Conservation (phyloP, 2,113 vertebrate species). For the Apeltes quadracus region DNA sequence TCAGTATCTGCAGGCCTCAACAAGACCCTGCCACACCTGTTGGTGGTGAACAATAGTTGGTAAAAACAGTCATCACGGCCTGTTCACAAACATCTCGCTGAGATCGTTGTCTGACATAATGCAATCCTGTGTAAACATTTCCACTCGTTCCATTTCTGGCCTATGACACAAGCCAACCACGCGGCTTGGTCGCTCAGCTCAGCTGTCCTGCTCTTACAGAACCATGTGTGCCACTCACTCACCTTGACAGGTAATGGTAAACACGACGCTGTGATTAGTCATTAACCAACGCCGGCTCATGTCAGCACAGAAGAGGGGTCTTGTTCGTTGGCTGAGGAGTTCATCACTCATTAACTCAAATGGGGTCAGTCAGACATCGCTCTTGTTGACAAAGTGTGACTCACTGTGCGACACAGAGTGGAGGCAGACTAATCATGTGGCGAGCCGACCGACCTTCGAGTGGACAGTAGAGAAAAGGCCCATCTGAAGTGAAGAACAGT, state of each 20-base stretch:
- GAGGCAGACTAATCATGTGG: slow-evolving; percentile 48
- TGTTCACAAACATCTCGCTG: slow-evolving; percentile 35
- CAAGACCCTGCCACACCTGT: slow-evolving; percentile 66
- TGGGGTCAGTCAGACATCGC: slow-evolving; percentile 60
- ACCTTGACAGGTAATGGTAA: slow-evolving; percentile 64
- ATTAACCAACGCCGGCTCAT: slow-evolving; percentile 64
- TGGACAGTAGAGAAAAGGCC: slow-evolving; percentile 44
- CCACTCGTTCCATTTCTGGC: slow-evolving; percentile 54
- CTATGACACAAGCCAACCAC: slow-evolving; percentile 55
- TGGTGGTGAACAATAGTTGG: slow-evolving; percentile 49
- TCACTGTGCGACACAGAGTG: slow-evolving; percentile 63
- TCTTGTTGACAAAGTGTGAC: slow-evolving; percentile 74
- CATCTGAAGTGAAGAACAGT: slow-evolving; percentile 35
- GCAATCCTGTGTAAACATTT: slow-evolving; percentile 60
- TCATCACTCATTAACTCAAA: slow-evolving; percentile 78
- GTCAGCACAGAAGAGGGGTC: slow-evolving; percentile 50
- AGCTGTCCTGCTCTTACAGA: slow-evolving; percentile 34
- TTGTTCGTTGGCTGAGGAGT: slow-evolving; percentile 61
- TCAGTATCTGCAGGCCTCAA: slow-evolving; percentile 59
- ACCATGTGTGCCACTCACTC: slow-evolving; percentile 45
- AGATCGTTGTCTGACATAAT: slow-evolving; percentile 42
- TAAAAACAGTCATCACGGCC: slow-evolving; percentile 36
- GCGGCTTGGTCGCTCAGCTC: slow-evolving; percentile 11
- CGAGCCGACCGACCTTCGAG: slow-evolving; percentile 57
- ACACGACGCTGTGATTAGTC: slow-evolving; percentile 67